Evolutionary conservation across 2,113 vertebrate genomes (phyloP).

Genomic region (Myotis davidii): DNA sequence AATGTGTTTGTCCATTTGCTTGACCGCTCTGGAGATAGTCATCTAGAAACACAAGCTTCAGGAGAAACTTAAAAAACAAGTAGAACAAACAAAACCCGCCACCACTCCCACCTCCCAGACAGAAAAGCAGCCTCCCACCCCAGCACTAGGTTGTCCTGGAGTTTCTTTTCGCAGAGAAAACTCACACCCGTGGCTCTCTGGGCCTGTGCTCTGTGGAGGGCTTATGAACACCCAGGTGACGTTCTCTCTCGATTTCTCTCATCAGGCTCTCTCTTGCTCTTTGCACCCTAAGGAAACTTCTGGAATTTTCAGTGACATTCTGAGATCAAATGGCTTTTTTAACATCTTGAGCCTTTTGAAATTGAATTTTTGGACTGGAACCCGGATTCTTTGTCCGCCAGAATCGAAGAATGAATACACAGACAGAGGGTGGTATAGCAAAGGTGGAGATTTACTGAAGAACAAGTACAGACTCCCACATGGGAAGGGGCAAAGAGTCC

Average conservation of each 20-base stretch:
- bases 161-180: background rate
- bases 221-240: background rate
- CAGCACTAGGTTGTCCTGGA: background rate
- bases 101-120: background rate
- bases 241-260: background rate
- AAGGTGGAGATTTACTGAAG: no score
- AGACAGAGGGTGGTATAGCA: no score
- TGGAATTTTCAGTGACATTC: conserved; percentile 11
- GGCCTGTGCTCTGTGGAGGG: background rate
- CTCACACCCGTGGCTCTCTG: background rate
- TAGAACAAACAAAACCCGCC: conserved; percentile 55
- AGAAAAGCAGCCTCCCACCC: background rate
- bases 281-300: background rate
- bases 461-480: no score
- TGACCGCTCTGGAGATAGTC: conserved; percentile 66
- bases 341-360: background rate
- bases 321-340: background rate
- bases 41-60: conserved; percentile 72
- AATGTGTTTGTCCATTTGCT: conserved; percentile 80
- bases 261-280: background rate
- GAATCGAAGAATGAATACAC: no score
- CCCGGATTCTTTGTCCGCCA: no score
- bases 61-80: conserved; percentile 65
- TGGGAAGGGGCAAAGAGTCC: no score
- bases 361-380: no score